Evolutionary conservation across 1,140 invertebrate genomes (phyloP).

Genomic region (Drosophila asahinai): DNA sequence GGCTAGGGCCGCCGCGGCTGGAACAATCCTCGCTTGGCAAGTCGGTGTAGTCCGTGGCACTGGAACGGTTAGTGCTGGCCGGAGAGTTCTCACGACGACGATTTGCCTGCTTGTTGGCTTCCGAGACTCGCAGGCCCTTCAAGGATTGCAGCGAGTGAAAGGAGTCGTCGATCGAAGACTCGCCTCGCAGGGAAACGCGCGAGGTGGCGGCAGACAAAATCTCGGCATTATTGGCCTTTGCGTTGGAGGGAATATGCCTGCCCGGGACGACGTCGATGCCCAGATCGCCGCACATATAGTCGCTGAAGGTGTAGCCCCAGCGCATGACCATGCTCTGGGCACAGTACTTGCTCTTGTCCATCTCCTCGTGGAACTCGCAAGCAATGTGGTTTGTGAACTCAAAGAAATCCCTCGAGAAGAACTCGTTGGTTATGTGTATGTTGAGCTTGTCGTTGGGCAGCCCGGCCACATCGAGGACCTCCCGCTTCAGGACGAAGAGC

Average conservation of each 20-base stretch:
- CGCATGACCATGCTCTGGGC: slow-evolving; percentile 61
- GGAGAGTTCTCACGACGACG: not conserved
- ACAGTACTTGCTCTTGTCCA: slow-evolving; percentile 69
- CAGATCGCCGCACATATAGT: slow-evolving; percentile 70
- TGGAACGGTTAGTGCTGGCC: not conserved
- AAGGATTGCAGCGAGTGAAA: not conserved
- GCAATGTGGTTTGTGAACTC: slow-evolving; percentile 60
- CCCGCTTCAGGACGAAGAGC: slow-evolving; percentile 62
- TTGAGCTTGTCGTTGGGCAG: slow-evolving; percentile 19
- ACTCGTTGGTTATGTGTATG: slow-evolving; percentile 44
- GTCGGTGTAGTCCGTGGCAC: slow-evolving; percentile 2
- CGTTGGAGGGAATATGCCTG: slow-evolving; percentile 49
- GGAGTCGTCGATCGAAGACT: not conserved
- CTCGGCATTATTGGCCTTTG: slow-evolving; percentile 16
- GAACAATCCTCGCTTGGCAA: slow-evolving; percentile 23
- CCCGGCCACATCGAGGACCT: slow-evolving; percentile 36
- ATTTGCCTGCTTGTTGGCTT: not conserved
- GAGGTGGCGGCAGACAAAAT: not conserved
- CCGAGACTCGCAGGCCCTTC: not conserved
- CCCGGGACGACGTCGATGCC: slow-evolving; percentile 57
- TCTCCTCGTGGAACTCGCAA: slow-evolving; percentile 56
- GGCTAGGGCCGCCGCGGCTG: not conserved
- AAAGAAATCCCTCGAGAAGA: slow-evolving; percentile 61
- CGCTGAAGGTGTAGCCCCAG: slow-evolving; percentile 71
- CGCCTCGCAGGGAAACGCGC: not conserved